Percentiles rank a stretch among this genome's conserved stretches.
Conservation (phyloP, 2,113 vertebrate genomes). For the Aegithalos caudatus region DNA sequence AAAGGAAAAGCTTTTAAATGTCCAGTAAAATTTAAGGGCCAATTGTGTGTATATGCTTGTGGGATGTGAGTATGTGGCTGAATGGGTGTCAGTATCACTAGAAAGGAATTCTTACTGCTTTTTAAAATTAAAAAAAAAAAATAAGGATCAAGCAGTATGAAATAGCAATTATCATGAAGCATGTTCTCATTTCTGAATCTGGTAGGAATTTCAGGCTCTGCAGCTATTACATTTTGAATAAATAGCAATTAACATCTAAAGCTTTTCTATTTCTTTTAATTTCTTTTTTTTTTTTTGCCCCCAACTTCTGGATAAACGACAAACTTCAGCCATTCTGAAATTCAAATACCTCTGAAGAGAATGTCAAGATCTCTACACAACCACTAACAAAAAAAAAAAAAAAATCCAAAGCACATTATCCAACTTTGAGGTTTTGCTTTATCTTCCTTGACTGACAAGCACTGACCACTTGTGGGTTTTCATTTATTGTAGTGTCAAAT, state of each 20-base stretch:
- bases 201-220: conserved; percentile 42
- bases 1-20: background rate
- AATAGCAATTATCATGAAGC: conserved; percentile 28
- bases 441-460: background rate
- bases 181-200: conserved; percentile 43
- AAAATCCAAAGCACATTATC: background rate
- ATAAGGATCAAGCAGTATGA: conserved; percentile 45
- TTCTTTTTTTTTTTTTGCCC: background rate
- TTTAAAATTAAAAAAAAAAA: conserved; percentile 51
- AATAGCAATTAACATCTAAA: conserved; percentile 65
- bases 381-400: background rate
- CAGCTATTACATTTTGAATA: conserved; percentile 57
- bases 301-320: background rate
- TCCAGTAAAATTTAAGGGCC: background rate
- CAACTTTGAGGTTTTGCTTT: background rate
- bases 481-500: background rate
- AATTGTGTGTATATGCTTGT: background rate
- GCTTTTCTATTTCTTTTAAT: background rate
- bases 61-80: background rate
- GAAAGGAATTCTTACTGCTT: conserved; percentile 31
- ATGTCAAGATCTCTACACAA: background rate
- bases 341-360: background rate
- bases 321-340: conserved; percentile 36
- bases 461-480: background rate
- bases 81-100: conserved; percentile 13